A percentile compares a stretch with the other conserved stretches of the same genome.
phyloP scores from a whole-genome alignment of 2,888 invertebrate genomes.

The Eueremaeus valkanovi region DNA sequence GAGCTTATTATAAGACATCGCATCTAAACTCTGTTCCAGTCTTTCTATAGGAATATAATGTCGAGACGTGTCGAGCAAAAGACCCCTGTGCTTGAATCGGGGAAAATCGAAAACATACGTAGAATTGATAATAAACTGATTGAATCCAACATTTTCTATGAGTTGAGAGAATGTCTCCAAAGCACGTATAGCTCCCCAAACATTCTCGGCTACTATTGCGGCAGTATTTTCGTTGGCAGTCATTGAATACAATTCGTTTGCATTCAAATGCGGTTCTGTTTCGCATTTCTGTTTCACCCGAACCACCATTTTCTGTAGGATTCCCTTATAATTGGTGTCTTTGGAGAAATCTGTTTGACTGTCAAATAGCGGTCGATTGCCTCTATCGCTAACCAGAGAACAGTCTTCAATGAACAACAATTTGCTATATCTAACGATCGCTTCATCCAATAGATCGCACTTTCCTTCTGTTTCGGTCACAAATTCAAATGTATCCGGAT shows the following conservation, averaged over 20 bases:
- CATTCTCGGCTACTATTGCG: conserved; percentile 43
- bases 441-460: conserved; percentile 34
- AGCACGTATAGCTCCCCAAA: conserved; percentile 82
- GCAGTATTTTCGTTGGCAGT: conserved; percentile 20
- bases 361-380: not conserved
- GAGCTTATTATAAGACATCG: conserved; percentile 82
- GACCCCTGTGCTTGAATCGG: conserved; percentile 77
- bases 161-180: conserved; percentile 81
- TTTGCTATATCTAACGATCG: conserved; percentile 28
- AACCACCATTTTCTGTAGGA: conserved; percentile 35
- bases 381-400: conserved; percentile 5
- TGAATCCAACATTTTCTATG: conserved; percentile 55
- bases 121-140: conserved; percentile 48
- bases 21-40: conserved; percentile 64
- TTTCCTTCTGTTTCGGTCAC: not conserved
- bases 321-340: conserved; percentile 52
- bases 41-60: conserved; percentile 69
- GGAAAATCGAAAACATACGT: conserved; percentile 61
- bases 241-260: conserved; percentile 68
- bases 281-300: conserved; percentile 62
- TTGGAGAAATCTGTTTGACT: not conserved
- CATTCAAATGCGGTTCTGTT: conserved; percentile 62
- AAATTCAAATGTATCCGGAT: no score
- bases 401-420: conserved; percentile 32
- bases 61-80: conserved; percentile 82